These are phyloP conservation scores for Cylas formicarius DNA, from an alignment of 1,140 invertebrate genomes.

Conservation along the genomic window DNA sequence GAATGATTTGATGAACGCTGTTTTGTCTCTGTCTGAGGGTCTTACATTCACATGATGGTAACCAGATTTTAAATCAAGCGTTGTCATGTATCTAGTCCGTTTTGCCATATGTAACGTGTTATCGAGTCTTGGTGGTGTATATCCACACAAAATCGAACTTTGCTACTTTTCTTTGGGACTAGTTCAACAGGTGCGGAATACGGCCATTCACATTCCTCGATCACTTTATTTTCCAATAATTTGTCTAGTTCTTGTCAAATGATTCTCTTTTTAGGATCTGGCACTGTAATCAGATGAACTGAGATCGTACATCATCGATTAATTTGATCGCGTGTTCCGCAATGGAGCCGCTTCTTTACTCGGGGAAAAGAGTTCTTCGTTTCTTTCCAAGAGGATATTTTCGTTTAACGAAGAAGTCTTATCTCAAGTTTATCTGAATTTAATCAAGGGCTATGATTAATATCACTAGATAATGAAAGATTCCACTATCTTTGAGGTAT, in stretches of 20 bases:
- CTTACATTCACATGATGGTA: conserved; percentile 38
- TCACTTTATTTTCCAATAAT: conserved; percentile 37
- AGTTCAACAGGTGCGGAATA: conserved; percentile 46
- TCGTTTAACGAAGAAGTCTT: too few relatives aligned
- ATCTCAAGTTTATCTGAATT: too few relatives aligned
- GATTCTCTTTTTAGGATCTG: conserved; percentile 10
- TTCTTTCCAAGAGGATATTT: too few relatives aligned
- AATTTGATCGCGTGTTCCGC: conserved; percentile 16
- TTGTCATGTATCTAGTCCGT: conserved; percentile 38
- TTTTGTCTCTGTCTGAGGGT: conserved; percentile 37
- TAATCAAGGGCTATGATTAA: too few relatives aligned
- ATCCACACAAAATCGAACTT: conserved; percentile 44
- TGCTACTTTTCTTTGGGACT: conserved; percentile 44
- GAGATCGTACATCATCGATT: conserved; percentile 9
- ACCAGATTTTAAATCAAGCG: conserved; percentile 41
- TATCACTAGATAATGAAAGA: too few relatives aligned
- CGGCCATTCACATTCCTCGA: conserved; percentile 39
- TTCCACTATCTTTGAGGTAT: too few relatives aligned
- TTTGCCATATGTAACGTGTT: conserved; percentile 32
- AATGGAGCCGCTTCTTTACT: conserved; percentile 9
- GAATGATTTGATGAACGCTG: conserved; percentile 40
- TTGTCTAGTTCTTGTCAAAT: conserved; percentile 14
- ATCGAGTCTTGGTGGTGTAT: conserved; percentile 46
- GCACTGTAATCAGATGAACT: conserved; percentile 16
- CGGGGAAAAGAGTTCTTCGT: too few relatives aligned